phyloP scores from a whole-genome alignment of 2,113 vertebrate species.

The Cromileptes altivelis region DNA sequence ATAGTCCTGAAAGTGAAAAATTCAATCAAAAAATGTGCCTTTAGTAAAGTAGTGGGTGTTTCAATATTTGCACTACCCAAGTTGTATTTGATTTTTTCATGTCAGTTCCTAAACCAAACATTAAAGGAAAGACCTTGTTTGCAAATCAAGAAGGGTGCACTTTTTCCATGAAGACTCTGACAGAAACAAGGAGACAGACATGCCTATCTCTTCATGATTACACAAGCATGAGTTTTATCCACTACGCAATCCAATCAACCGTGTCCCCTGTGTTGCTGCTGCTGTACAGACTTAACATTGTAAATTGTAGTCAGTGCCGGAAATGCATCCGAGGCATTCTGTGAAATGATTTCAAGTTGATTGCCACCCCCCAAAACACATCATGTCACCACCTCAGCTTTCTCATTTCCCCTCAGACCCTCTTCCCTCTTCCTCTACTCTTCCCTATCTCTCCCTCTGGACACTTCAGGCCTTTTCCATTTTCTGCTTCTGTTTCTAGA shows the following conservation, averaged over 20 bases:
- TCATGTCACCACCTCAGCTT: slow-evolving; percentile 38
- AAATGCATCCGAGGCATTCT: slow-evolving; percentile 17
- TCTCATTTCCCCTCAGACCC: slow-evolving; percentile 50
- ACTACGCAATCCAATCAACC: slow-evolving; percentile 16
- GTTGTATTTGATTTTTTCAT: slow-evolving; percentile 29
- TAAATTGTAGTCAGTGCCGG: background rate
- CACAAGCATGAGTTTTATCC: background rate
- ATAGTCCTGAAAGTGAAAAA: slow-evolving; percentile 5
- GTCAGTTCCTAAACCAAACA: slow-evolving; percentile 17
- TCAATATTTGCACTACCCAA: slow-evolving; percentile 14
- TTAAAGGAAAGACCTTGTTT: slow-evolving; percentile 1
- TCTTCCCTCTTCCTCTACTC: slow-evolving; percentile 16
- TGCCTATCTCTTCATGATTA: background rate
- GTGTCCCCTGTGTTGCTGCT: background rate
- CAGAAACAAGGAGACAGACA: slow-evolving; percentile 1
- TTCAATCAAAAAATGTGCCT: background rate
- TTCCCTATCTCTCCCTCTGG: slow-evolving; percentile 14
- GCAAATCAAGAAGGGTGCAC: slow-evolving; percentile 1
- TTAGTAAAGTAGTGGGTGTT: slow-evolving; percentile 1
- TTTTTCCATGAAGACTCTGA: background rate
- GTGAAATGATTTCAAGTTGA: slow-evolving; percentile 39
- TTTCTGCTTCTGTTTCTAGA: slow-evolving; percentile 32
- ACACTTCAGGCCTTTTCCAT: slow-evolving; percentile 32
- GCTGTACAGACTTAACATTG: background rate
- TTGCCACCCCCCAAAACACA: slow-evolving; percentile 31